phyloP scores from a whole-genome alignment of 2,888 invertebrate species.

The Rhodophaea formosa region DNA sequence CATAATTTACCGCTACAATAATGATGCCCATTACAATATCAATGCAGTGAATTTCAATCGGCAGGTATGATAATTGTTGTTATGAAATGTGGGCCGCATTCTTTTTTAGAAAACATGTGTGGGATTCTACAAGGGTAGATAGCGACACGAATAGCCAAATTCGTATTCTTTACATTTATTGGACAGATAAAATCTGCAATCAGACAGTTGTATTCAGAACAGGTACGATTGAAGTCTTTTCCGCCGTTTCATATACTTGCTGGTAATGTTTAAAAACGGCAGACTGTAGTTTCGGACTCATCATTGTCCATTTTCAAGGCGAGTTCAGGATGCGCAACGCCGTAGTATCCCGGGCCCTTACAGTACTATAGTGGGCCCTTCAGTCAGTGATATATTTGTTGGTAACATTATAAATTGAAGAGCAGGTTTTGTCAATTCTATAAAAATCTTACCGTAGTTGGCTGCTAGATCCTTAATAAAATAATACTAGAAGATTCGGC shows the following conservation, averaged over 20 bases:
- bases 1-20: conserved; percentile 11
- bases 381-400: too few species aligned
- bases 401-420: too few species aligned
- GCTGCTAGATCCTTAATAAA: too few species aligned
- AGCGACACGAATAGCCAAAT: neutral
- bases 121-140: conserved; percentile 14
- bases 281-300: neutral
- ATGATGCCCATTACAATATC: neutral
- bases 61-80: conserved; percentile 12
- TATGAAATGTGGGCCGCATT: conserved; percentile 13
- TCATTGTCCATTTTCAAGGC: neutral
- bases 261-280: too few species aligned
- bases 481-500: too few species aligned
- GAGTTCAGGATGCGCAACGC: too few species aligned
- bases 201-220: neutral
- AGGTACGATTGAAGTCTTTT: neutral
- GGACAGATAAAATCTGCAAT: neutral
- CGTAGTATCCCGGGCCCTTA: too few species aligned
- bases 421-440: too few species aligned
- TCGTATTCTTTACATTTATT: neutral
- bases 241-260: too few species aligned
- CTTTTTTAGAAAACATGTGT: conserved; percentile 4
- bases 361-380: too few species aligned
- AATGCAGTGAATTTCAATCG: conserved; percentile 8
- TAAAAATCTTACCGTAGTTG: too few species aligned